phyloP scores from a whole-genome alignment of 2,113 vertebrate species.

The Chunga burmeisteri region DNA sequence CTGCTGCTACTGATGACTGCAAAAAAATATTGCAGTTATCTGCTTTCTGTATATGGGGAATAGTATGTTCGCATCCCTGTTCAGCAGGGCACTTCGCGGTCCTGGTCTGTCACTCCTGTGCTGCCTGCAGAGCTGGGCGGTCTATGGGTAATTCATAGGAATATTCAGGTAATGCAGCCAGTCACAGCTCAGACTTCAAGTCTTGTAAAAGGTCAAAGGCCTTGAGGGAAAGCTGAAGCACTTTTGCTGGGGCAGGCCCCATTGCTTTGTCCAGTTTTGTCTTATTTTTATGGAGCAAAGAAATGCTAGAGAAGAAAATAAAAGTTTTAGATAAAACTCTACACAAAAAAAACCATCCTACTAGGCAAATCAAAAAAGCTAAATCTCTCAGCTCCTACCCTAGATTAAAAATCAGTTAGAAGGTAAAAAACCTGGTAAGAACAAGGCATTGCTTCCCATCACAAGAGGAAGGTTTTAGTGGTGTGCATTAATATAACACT shows the following conservation, averaged over 20 bases:
- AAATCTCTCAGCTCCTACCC: not conserved
- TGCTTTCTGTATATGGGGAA: not conserved
- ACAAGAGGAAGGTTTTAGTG: not conserved
- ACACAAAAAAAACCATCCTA: not conserved
- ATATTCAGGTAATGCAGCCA: not conserved
- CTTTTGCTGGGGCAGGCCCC: not conserved
- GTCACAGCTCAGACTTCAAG: not conserved
- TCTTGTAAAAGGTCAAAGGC: accelerated
- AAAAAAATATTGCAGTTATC: not conserved
- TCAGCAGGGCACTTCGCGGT: not conserved
- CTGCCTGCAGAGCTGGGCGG: not conserved
- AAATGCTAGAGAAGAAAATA: not conserved
- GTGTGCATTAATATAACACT: not conserved
- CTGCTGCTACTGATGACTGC: not conserved
- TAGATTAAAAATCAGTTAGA: not conserved
- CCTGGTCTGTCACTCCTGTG: not conserved
- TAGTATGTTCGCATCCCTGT: not conserved
- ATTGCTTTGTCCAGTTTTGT: not conserved
- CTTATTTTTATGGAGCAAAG: not conserved
- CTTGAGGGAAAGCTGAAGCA: not conserved
- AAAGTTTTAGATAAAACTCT: not conserved
- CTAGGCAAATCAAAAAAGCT: not conserved
- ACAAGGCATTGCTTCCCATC: not conserved
- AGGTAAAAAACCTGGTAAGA: not conserved
- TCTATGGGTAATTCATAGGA: not conserved